These are phyloP conservation scores for Anguilla megastoma DNA, from an alignment of 2,797 vertebrate species.

Conservation along the genomic window DNA sequence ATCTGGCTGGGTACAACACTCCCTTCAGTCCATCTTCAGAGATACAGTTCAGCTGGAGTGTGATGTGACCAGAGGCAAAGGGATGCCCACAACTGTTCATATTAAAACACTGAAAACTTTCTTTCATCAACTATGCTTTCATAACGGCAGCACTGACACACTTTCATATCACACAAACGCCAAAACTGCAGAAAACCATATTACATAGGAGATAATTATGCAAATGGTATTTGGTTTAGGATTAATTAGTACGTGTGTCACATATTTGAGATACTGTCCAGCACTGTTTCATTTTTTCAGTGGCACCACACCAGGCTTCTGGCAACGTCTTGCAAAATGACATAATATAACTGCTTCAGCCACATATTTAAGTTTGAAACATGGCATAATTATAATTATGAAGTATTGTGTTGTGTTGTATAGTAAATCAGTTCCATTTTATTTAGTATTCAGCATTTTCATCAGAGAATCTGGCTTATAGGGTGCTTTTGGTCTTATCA, in stretches of 20 bases:
- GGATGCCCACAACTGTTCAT: background rate
- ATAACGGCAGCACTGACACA: background rate
- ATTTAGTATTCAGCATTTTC: background rate
- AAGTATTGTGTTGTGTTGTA: background rate
- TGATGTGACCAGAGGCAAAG: background rate
- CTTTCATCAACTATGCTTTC: background rate
- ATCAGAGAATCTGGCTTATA: background rate
- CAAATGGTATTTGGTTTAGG: background rate
- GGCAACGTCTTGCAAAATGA: background rate
- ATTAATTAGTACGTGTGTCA: slow-evolving; percentile 4
- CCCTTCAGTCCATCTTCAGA: slow-evolving; percentile 13
- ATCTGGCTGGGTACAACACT: background rate
- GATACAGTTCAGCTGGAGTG: background rate
- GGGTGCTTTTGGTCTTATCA: background rate
- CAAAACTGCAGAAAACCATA: background rate
- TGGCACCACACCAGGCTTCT: background rate
- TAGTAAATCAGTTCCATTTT: background rate
- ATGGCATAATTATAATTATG: background rate
- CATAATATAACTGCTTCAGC: background rate
- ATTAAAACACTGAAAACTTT: background rate
- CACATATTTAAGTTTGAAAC: background rate
- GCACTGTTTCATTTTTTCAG: background rate
- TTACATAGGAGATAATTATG: background rate
- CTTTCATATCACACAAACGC: background rate
- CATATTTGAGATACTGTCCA: background rate